Percentiles rank a stretch among this genome's conserved stretches.
phyloP scores from a whole-genome alignment of 1,140 invertebrate species.

The Euwallacea fornicatus region DNA sequence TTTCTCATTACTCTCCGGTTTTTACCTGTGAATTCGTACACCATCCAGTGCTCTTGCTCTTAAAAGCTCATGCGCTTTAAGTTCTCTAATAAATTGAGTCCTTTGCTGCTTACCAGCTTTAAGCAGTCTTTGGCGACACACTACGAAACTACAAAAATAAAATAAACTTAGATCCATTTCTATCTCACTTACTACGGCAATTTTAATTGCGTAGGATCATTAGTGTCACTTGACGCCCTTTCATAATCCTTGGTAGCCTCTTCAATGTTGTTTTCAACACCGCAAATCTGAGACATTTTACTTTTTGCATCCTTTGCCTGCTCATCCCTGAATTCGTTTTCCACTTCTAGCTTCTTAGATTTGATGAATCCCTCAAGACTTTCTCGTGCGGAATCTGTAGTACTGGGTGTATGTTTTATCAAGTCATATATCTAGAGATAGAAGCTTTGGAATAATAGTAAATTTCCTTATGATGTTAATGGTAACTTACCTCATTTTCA shows the following conservation, averaged over 20 bases:
- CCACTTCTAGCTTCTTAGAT: too few relatives aligned
- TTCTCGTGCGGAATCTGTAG: too few relatives aligned
- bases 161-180: background rate
- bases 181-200: slow-evolving; percentile 45
- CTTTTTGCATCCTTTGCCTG: too few relatives aligned
- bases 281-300: too few relatives aligned
- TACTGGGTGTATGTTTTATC: too few relatives aligned
- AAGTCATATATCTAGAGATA: too few relatives aligned
- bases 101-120: slow-evolving; percentile 41
- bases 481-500: too few relatives aligned
- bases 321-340: too few relatives aligned
- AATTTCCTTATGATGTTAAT: too few relatives aligned
- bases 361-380: too few relatives aligned
- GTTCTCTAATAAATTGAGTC: slow-evolving; percentile 47
- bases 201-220: slow-evolving; percentile 43
- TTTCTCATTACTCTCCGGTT: background rate
- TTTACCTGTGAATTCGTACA: slow-evolving; percentile 45
- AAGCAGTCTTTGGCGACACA: slow-evolving; percentile 49
- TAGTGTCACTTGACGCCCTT: slow-evolving; percentile 27
- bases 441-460: too few relatives aligned
- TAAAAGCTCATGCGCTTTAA: slow-evolving; percentile 45
- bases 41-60: slow-evolving; percentile 48
- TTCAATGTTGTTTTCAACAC: background rate
- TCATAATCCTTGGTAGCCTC: background rate
- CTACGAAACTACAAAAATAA: slow-evolving; percentile 38